Conservation (phyloP, 64 coral and sea anemone genomes). For the Astreopora myriophthalma region DNA sequence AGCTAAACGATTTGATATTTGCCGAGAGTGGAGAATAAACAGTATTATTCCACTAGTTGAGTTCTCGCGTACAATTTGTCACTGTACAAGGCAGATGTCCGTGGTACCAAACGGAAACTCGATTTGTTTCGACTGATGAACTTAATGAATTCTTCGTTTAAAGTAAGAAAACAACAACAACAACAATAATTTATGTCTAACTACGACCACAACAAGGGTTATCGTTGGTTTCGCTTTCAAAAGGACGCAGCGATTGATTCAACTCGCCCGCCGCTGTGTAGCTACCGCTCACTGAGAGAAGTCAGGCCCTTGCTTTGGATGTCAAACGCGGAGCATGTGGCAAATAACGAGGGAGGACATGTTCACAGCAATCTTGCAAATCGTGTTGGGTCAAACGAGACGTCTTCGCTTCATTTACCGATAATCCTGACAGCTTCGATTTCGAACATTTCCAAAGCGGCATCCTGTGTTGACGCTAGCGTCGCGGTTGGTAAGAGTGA, state of each 20-base stretch:
- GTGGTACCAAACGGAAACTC: too few relatives aligned
- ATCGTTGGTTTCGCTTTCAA: conserved; percentile 77
- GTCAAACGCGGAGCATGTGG: conserved; percentile 39
- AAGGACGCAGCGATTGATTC: conserved; percentile 72
- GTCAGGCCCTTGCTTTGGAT: conserved; percentile 41
- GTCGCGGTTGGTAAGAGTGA: background rate
- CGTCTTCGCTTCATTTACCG: background rate
- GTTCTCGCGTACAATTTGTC: background rate
- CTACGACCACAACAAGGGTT: conserved; percentile 84
- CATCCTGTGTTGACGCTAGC: background rate
- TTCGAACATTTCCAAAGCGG: background rate
- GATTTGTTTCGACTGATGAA: background rate
- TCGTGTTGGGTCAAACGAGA: background rate
- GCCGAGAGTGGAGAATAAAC: background rate
- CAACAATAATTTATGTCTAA: conserved; percentile 65
- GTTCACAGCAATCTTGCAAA: background rate
- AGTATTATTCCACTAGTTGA: background rate
- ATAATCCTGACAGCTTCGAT: background rate
- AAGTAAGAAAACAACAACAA: background rate
- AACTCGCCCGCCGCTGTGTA: conserved; percentile 39
- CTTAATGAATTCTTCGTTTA: background rate
- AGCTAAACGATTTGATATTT: background rate
- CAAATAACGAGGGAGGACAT: conserved; percentile 7
- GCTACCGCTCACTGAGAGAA: conserved; percentile 64
- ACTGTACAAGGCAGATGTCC: background rate